Conservation (phyloP, 2,888 invertebrate genomes). For the Synanthedon andrenaeformis region DNA sequence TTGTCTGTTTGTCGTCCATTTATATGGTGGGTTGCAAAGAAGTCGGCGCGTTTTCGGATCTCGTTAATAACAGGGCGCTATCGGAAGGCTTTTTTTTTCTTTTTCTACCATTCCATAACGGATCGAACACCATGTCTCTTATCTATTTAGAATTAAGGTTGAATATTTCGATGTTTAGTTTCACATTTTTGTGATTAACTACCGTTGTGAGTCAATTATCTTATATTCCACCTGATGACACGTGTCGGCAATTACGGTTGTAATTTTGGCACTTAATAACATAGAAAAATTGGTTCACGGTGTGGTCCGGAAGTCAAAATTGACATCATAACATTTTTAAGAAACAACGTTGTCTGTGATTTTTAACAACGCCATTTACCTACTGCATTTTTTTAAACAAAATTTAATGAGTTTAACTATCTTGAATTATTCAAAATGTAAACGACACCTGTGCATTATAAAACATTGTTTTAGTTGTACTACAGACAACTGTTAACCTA, state of each 20-base stretch:
- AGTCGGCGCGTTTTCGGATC: slow-evolving; percentile 54
- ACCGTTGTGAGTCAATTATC: too few relatives aligned
- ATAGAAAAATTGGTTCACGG: slow-evolving; percentile 26
- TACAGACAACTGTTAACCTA: too few relatives aligned
- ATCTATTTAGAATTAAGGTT: neutral
- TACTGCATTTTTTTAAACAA: too few relatives aligned
- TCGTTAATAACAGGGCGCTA: slow-evolving; percentile 66
- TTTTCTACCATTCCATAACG: slow-evolving; percentile 19
- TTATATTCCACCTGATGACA: slow-evolving; percentile 23
- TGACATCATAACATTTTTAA: slow-evolving; percentile 42
- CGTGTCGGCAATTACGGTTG: slow-evolving; percentile 23
- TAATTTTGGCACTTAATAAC: slow-evolving; percentile 37
- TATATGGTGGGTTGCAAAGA: slow-evolving; percentile 49
- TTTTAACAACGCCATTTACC: slow-evolving; percentile 5
- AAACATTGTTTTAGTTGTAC: too few relatives aligned
- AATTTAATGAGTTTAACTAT: too few relatives aligned
- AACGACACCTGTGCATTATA: too few relatives aligned
- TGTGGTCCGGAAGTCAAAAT: slow-evolving; percentile 61
- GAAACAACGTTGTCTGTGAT: slow-evolving; percentile 42
- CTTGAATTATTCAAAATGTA: too few relatives aligned
- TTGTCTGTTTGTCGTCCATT: slow-evolving; percentile 63
- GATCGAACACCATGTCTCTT: too few relatives aligned
- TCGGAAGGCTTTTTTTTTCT: slow-evolving; percentile 47
- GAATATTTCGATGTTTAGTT: too few relatives aligned
- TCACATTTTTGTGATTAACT: too few relatives aligned